These are phyloP conservation scores for Xestobium rufovillosum DNA, from an alignment of 2,888 invertebrate genomes.

Conservation along the genomic window DNA sequence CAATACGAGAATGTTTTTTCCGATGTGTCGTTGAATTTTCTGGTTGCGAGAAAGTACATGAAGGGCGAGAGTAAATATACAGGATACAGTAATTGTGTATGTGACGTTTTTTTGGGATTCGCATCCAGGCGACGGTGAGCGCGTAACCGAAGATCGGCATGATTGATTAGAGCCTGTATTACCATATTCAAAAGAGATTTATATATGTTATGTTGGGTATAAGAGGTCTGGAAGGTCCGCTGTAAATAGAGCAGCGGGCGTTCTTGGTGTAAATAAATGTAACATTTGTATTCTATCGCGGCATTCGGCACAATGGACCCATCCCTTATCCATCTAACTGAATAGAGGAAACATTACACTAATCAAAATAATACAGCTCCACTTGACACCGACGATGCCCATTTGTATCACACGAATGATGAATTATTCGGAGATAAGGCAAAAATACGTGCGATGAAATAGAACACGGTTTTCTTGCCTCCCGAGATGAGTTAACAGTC, in stretches of 20 bases:
- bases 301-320: constrained; percentile 31
- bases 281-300: constrained; percentile 35
- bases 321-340: constrained; percentile 35
- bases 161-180: constrained; percentile 28
- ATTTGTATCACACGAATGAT: constrained; percentile 37
- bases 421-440: constrained; percentile 38
- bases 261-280: constrained; percentile 19
- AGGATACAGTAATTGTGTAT: no score
- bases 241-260: no score
- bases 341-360: constrained; percentile 38
- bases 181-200: constrained; percentile 20
- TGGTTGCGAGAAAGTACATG: no score
- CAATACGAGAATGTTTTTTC: no score
- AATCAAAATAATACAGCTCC: constrained; percentile 37
- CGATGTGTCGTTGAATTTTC: no score
- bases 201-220: constrained; percentile 2
- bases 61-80: no score
- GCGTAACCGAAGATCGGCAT: constrained; percentile 26
- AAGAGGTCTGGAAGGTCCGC: no score
- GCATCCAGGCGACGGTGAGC: no score
- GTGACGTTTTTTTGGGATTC: no score
- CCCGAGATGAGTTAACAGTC: not conserved
- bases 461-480: constrained; percentile 27
- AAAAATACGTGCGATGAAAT: constrained; percentile 38
- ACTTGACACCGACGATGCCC: constrained; percentile 34